A percentile compares a stretch with the other conserved stretches of the same genome.
Conservation (phyloP, 2,888 invertebrate species). For the Ichneumon xanthorius region DNA sequence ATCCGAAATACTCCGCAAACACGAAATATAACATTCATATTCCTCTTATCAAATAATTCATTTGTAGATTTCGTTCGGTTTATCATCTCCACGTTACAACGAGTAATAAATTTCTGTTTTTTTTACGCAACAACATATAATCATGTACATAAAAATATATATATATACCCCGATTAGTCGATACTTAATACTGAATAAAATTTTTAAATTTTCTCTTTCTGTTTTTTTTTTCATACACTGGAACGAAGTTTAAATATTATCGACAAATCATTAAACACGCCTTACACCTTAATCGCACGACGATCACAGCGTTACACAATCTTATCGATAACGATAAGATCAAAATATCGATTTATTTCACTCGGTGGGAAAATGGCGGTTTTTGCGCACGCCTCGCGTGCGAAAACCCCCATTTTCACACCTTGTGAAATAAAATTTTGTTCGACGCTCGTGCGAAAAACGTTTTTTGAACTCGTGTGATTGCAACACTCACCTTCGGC, state of each 20-base stretch:
- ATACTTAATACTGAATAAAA: not conserved
- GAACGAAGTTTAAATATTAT: not conserved
- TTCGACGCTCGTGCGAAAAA: too few species aligned
- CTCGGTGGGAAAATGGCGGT: too few species aligned
- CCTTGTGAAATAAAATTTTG: too few species aligned
- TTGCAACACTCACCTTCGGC: too few species aligned
- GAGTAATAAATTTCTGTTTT: not conserved
- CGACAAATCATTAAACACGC: not conserved
- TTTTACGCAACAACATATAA: not conserved
- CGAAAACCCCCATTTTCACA: too few species aligned
- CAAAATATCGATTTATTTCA: not conserved
- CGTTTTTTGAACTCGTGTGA: too few species aligned
- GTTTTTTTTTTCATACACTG: not conserved
- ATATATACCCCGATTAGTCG: slow-evolving; percentile 24
- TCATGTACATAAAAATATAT: slow-evolving; percentile 27
- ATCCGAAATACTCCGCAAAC: slow-evolving; percentile 1
- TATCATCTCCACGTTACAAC: not conserved
- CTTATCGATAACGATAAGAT: not conserved
- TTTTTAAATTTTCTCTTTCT: not conserved
- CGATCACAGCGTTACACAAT: slow-evolving; percentile 22
- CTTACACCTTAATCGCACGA: not conserved
- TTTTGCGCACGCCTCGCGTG: too few species aligned
- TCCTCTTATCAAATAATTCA: slow-evolving; percentile 2
- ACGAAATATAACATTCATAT: slow-evolving; percentile 18
- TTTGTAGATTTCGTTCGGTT: not conserved